These are phyloP conservation scores for Cygnus buccinator DNA, from an alignment of 2,113 vertebrate species.

Conservation along the genomic window DNA sequence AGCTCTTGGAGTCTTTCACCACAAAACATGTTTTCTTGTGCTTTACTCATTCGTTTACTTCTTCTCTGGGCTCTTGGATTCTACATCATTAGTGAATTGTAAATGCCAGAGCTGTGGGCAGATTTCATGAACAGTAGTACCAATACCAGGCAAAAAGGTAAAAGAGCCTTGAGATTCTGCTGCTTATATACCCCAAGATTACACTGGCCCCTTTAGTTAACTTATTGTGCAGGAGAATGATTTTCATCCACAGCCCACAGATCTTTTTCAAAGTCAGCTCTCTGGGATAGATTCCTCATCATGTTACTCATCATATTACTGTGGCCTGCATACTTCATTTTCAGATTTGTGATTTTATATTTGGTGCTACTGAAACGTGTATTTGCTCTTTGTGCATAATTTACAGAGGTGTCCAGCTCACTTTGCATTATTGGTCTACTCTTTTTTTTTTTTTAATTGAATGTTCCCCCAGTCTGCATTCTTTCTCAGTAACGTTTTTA, in stretches of 20 bases:
- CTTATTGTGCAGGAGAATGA: not conserved
- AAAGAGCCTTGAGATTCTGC: not conserved
- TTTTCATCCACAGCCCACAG: not conserved
- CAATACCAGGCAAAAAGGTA: not conserved
- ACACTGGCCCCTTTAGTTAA: not conserved
- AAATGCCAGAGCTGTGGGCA: not conserved
- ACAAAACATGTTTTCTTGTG: not conserved
- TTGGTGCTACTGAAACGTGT: not conserved
- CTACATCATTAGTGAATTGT: not conserved
- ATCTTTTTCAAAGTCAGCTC: not conserved
- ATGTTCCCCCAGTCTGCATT: not conserved
- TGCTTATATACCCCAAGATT: not conserved
- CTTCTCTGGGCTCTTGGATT: not conserved
- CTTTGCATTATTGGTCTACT: not conserved
- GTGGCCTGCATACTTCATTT: not conserved
- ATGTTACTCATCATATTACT: not conserved
- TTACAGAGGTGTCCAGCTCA: not conserved
- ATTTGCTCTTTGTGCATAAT: not conserved
- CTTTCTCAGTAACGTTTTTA: not conserved
- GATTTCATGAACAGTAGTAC: not conserved
- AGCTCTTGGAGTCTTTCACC: not conserved
- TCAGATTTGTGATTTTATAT: not conserved
- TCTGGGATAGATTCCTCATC: not conserved
- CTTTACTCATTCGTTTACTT: not conserved
- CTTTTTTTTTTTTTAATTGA: not conserved